Evolutionary conservation across 2,797 vertebrate genomes (phyloP).

Genomic region (Bufotes viridis): DNA sequence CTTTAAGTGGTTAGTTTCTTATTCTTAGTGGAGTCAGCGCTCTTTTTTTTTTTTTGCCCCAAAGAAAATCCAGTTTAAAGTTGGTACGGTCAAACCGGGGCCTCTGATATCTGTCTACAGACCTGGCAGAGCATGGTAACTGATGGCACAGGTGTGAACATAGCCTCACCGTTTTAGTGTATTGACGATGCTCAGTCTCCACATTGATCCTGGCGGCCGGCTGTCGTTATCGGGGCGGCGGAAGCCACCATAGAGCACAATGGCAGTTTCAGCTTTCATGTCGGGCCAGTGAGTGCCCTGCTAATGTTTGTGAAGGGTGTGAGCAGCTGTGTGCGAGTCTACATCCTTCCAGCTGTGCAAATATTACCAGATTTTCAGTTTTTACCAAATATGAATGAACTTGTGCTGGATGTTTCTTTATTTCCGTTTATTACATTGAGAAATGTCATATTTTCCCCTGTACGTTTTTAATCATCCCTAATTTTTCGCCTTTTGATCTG

Average conservation of each 20-base stretch:
- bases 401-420: neutral
- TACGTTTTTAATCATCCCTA: neutral
- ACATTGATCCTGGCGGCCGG: neutral
- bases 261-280: conserved; percentile 65
- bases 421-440: neutral
- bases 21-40: too few relatives aligned
- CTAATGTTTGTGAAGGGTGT: conserved; percentile 73
- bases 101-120: too few relatives aligned
- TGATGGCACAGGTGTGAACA: too few relatives aligned
- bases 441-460: conserved; percentile 2
- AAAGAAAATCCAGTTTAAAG: too few relatives aligned
- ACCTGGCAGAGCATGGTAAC: too few relatives aligned
- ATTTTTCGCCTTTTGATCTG: neutral
- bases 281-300: conserved; percentile 66
- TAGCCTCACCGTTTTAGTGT: too few relatives aligned
- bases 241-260: conserved; percentile 58
- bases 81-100: too few relatives aligned
- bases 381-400: conserved; percentile 2
- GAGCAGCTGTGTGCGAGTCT: conserved; percentile 69
- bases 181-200: neutral
- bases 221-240: neutral
- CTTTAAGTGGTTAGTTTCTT: too few relatives aligned
- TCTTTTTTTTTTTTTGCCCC: too few relatives aligned
- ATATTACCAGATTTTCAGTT: conserved; percentile 72
- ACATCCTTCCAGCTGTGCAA: conserved; percentile 77